Evolutionary conservation across 1,140 invertebrate genomes (phyloP).

Genomic region (Glomeris maerens): DNA sequence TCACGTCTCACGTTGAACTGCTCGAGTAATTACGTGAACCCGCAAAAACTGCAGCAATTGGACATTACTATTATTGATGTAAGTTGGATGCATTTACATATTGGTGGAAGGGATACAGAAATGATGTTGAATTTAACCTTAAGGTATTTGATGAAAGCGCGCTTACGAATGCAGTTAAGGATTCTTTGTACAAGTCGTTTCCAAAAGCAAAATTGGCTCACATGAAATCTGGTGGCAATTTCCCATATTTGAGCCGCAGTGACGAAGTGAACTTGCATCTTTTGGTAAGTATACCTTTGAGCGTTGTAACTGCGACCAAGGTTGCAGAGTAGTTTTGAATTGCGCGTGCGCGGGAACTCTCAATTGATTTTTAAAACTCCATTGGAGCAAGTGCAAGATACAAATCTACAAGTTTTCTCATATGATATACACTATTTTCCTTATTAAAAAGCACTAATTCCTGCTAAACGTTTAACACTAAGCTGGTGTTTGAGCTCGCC

Average conservation of each 20-base stretch:
- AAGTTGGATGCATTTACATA: constrained; percentile 18
- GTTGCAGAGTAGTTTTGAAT: no score
- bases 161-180: constrained; percentile 49
- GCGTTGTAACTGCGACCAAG: no score
- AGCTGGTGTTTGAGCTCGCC: no score
- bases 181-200: constrained; percentile 76
- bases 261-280: constrained; percentile 83
- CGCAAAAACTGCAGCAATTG: constrained; percentile 50
- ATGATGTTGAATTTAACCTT: constrained; percentile 41
- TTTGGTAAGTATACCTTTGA: no score
- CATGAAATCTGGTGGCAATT: constrained; percentile 77
- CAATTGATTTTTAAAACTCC: no score
- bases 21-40: constrained; percentile 60
- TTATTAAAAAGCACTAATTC: no score
- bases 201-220: constrained; percentile 74
- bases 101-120: not conserved
- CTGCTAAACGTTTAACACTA: no score
- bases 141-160: constrained; percentile 75
- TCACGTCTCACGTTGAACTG: constrained; percentile 79
- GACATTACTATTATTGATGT: constrained; percentile 71
- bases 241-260: constrained; percentile 75
- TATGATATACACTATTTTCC: no score
- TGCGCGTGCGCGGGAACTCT: no score
- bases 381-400: no score
- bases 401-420: no score